These are phyloP conservation scores for Calycopis cecrops DNA, from an alignment of 1,140 invertebrate genomes.

Conservation along the genomic window DNA sequence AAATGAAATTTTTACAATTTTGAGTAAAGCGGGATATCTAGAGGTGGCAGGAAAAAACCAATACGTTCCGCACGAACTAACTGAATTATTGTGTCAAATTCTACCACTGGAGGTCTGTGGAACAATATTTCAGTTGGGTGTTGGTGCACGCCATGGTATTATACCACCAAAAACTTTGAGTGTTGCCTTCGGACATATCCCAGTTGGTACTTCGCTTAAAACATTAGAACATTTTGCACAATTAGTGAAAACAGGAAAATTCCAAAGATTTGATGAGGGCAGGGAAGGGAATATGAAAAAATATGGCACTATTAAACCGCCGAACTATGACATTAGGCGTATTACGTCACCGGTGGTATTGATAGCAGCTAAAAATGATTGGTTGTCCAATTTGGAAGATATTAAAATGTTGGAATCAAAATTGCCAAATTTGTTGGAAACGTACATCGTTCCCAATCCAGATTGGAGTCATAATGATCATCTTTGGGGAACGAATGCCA, in stretches of 20 bases:
- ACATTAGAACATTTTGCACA: slow-evolving; percentile 51
- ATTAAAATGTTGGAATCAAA: slow-evolving; percentile 67
- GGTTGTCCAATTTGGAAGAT: slow-evolving; percentile 75
- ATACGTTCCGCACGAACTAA: slow-evolving; percentile 36
- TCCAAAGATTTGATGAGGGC: slow-evolving; percentile 75
- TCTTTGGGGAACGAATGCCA: slow-evolving; percentile 40
- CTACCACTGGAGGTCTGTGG: slow-evolving; percentile 40
- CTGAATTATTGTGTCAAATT: slow-evolving; percentile 47
- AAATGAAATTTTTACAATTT: slow-evolving; percentile 26
- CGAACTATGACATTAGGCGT: slow-evolving; percentile 74
- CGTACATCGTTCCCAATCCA: slow-evolving; percentile 45
- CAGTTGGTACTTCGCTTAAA: slow-evolving; percentile 46
- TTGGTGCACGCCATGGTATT: slow-evolving; percentile 37
- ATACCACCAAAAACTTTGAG: slow-evolving; percentile 39
- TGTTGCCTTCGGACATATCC: slow-evolving; percentile 40
- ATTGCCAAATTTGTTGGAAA: slow-evolving; percentile 69
- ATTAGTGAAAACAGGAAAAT: slow-evolving; percentile 51
- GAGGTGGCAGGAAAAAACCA: slow-evolving; percentile 42
- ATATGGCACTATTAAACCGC: slow-evolving; percentile 74
- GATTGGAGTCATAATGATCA: slow-evolving; percentile 62
- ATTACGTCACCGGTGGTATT: slow-evolving; percentile 77
- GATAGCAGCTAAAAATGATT: slow-evolving; percentile 78
- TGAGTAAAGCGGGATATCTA: slow-evolving; percentile 36
- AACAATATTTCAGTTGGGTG: slow-evolving; percentile 28
- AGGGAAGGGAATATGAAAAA: slow-evolving; percentile 63